Percentiles rank a stretch among this genome's conserved stretches.
phyloP scores from a whole-genome alignment of 37 sponge, comb jelly and placozoan species.

The Halichondria panicea region DNA sequence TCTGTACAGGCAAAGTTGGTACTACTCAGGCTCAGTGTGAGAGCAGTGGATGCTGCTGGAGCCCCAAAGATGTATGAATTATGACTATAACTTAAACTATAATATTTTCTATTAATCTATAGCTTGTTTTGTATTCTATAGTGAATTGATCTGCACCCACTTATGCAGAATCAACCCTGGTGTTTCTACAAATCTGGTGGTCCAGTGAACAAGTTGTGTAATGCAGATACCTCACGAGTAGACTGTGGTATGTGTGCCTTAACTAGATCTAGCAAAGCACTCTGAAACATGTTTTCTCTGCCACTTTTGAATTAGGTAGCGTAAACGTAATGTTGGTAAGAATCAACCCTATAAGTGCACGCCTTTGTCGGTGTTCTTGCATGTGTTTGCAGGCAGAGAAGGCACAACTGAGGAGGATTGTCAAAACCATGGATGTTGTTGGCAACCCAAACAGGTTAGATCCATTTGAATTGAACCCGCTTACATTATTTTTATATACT shows the following conservation, averaged over 20 bases:
- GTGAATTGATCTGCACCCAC: background rate
- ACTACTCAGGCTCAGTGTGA: slow-evolving; percentile 8
- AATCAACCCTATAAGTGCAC: no score
- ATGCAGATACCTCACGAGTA: slow-evolving; percentile 11
- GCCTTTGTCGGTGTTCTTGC: no score
- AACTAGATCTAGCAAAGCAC: no score
- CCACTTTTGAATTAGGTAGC: no score
- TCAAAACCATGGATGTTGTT: slow-evolving; percentile 75
- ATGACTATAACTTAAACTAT: no score
- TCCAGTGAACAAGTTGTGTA: background rate
- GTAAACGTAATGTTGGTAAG: no score
- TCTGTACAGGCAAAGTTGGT: slow-evolving; percentile 7
- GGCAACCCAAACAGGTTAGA: slow-evolving; percentile 53
- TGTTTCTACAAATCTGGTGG: slow-evolving; percentile 43
- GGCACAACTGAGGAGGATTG: slow-evolving; percentile 63
- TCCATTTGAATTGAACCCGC: background rate
- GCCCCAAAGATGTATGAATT: slow-evolving; percentile 30
- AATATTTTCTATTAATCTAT: background rate
- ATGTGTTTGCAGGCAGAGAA: slow-evolving; percentile 4
- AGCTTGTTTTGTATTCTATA: background rate
- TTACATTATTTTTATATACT: background rate
- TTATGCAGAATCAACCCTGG: slow-evolving; percentile 26
- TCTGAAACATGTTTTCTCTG: no score
- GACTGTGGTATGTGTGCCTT: slow-evolving; percentile 39
- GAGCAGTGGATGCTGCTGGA: slow-evolving; percentile 61